Conservation (phyloP, 2,888 invertebrate species). For the Amphipoea lucens region DNA sequence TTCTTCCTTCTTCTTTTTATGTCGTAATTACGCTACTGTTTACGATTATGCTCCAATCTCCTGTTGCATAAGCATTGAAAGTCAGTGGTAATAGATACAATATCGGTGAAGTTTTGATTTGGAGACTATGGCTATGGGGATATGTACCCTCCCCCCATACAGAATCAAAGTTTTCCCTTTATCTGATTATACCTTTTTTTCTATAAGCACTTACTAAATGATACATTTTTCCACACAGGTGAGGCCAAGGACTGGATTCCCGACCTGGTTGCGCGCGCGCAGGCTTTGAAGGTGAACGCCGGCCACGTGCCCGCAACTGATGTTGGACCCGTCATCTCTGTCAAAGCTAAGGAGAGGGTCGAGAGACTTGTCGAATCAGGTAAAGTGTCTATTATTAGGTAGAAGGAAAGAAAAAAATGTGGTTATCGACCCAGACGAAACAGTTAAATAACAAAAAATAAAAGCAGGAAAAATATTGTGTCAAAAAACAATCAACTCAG, state of each 20-base stretch:
- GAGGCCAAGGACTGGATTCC: conserved; percentile 98
- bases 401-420: neutral
- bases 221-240: conserved; percentile 76
- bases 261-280: conserved; percentile 95
- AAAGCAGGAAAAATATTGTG: neutral
- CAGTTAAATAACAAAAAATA: neutral
- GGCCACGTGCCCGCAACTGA: conserved; percentile 95
- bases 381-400: conserved; percentile 65
- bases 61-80: neutral
- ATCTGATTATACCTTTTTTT: too few relatives aligned
- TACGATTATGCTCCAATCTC: neutral
- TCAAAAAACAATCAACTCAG: too few relatives aligned
- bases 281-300: conserved; percentile 97
- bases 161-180: too few relatives aligned
- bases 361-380: conserved; percentile 94
- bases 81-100: neutral
- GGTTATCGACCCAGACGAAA: neutral
- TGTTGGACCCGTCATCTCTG: conserved; percentile 98
- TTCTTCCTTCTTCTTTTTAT: neutral
- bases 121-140: neutral
- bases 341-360: conserved; percentile 96
- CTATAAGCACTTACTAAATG: neutral
- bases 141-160: neutral
- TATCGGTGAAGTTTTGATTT: neutral
- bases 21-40: neutral